Conservation (phyloP, 2,797 vertebrate genomes). For the Crossoptilon crossoptilon region DNA sequence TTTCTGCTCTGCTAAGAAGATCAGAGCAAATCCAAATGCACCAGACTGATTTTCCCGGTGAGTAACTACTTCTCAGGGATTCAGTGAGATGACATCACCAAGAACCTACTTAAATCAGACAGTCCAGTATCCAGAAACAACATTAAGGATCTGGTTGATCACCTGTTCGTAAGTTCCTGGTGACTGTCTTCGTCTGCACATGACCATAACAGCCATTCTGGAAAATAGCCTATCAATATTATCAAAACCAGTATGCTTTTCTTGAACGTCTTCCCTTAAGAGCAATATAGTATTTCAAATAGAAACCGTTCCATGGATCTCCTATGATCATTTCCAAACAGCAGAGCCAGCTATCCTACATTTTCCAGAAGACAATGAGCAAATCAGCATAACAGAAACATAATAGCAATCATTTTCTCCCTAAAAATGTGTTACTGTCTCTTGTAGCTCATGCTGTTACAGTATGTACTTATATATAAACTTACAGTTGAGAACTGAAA, state of each 20-base stretch:
- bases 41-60: background rate
- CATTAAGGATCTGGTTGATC: background rate
- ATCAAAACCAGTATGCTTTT: background rate
- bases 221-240: background rate
- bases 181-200: background rate
- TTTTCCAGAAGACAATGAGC: background rate
- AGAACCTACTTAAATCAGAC: background rate
- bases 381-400: background rate
- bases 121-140: background rate
- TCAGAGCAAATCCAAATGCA: background rate
- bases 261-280: background rate
- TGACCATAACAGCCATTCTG: background rate
- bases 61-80: background rate
- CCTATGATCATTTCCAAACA: background rate
- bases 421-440: background rate
- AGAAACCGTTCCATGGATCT: background rate
- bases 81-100: background rate
- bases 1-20: background rate
- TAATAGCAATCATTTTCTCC: background rate
- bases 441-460: background rate
- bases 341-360: background rate
- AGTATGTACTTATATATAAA: background rate
- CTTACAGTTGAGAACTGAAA: background rate
- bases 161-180: background rate
- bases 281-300: background rate